Evolutionary conservation across 1,140 invertebrate species (phyloP).

Genomic region (Cyphomyrmex costatus): DNA sequence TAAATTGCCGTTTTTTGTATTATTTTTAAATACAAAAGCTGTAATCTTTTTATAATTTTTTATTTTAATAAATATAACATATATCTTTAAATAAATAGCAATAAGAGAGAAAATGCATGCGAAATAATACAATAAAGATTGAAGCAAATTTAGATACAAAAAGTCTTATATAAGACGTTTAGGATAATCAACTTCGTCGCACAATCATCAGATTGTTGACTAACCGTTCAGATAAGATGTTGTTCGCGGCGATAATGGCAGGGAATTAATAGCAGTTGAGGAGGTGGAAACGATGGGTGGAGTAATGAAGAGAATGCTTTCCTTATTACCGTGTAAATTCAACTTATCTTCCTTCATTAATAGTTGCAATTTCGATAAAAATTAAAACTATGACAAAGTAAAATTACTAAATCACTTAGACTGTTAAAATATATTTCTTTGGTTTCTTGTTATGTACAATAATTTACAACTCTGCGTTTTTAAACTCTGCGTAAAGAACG

Average conservation of each 20-base stretch:
- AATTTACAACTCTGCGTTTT: neutral
- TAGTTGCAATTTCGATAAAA: constrained; percentile 27
- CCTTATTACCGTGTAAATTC: constrained; percentile 69
- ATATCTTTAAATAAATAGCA: neutral
- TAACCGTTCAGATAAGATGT: constrained; percentile 65
- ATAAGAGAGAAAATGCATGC: neutral
- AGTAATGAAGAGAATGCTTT: constrained; percentile 74
- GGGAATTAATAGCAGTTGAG: constrained; percentile 70
- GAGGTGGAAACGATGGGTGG: constrained; percentile 18
- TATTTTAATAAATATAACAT: no score
- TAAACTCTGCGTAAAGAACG: neutral
- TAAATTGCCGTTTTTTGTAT: no score
- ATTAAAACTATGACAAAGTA: constrained; percentile 18
- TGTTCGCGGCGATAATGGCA: constrained; percentile 64
- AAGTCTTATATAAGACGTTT: neutral
- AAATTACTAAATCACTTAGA: neutral
- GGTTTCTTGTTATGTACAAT: neutral
- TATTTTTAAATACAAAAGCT: no score
- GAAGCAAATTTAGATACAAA: neutral
- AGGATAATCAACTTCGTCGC: constrained; percentile 56
- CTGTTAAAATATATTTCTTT: neutral
- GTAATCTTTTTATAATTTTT: no score
- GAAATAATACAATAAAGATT: neutral
- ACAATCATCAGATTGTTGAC: constrained; percentile 49
- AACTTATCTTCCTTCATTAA: constrained; percentile 36